Evolutionary conservation across 1,140 invertebrate genomes (phyloP), one percentile per base, ranked within the genome.

Genomic region (Arion vulgaris): DNA sequence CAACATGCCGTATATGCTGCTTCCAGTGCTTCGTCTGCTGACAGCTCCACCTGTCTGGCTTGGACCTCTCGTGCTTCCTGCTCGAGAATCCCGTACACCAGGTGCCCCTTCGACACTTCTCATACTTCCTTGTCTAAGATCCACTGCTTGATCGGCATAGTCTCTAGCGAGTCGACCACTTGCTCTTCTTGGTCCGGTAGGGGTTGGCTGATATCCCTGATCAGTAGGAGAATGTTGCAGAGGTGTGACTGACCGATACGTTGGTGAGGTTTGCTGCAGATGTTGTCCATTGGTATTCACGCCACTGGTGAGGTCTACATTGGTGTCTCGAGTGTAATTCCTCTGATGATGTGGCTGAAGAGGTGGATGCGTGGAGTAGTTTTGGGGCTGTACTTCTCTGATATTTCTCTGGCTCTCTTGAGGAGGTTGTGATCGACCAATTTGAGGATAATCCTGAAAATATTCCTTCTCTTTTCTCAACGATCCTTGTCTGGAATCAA

Each of bases 191-290:
- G 51, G 23, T 13, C 51, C 74, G 17, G 74, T 76, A n/a, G 41
- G 51, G 13, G 41, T 76, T 26, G 51, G 11, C 26, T 49, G 41
- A 28, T 57, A 76, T 34, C 34, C 51, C 17, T 34, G 32, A n/a
- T 51, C 74, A 41, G n/a, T 75, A 2, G 45, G 73, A 53, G 74
- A 57, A 76, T 76, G 23, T 28, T 76, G 36, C 17, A 9, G 36
- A 13, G 71, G 26, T 9, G 36, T 7, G 4, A 66, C 11, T 28
- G 62, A 66, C 5, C 62, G n/a, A 66, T 66, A 32, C 28, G 28
- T 23, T 32, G 62, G 28, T 32, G n/a, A 28, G 62, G 28, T 32
- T 5, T 32, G n/a, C 17, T 66, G 62, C 23, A 9, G 15, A n/a
- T 66, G 62, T 34, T 66, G 62, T 66, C 62, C 62, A n/a, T 15